These are phyloP conservation scores for Oryzias dopingdopingensis DNA, from an alignment of 2,797 vertebrate genomes.

Conservation along the genomic window DNA sequence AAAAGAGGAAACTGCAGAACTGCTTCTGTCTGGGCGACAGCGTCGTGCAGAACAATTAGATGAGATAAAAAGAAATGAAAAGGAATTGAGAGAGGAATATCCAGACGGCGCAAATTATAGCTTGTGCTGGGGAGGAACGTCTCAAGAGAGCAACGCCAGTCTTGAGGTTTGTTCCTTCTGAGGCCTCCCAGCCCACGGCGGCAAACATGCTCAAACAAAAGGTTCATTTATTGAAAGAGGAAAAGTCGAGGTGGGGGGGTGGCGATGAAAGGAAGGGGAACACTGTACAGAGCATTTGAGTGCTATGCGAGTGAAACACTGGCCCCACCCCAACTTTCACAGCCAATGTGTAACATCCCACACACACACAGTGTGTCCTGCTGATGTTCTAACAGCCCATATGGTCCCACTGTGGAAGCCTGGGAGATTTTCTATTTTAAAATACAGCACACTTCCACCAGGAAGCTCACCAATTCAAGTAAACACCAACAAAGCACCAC, in stretches of 20 bases:
- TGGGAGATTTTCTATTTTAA: conserved; percentile 32
- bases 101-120: conserved; percentile 27
- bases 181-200: conserved; percentile 53
- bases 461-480: conserved; percentile 14
- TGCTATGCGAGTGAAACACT: conserved; percentile 68
- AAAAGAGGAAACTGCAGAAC: conserved; percentile 34
- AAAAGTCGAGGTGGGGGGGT: conserved; percentile 56
- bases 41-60: background rate
- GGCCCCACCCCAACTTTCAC: conserved; percentile 80
- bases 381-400: conserved; percentile 55
- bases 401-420: conserved; percentile 49
- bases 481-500: conserved; percentile 29
- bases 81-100: conserved; percentile 4
- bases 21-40: background rate
- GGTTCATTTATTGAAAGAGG: conserved; percentile 78
- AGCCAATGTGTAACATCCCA: conserved; percentile 75
- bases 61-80: conserved; percentile 4
- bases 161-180: conserved; percentile 46
- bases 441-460: conserved; percentile 30
- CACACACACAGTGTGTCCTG: conserved; percentile 35
- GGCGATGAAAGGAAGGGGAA: conserved; percentile 59
- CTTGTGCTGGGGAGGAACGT: conserved; percentile 17
- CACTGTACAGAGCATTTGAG: conserved; percentile 73
- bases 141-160: conserved; percentile 47
- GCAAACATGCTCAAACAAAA: conserved; percentile 74